Conservation (phyloP, 2,797 vertebrate species). For the Mus minutoides region DNA sequence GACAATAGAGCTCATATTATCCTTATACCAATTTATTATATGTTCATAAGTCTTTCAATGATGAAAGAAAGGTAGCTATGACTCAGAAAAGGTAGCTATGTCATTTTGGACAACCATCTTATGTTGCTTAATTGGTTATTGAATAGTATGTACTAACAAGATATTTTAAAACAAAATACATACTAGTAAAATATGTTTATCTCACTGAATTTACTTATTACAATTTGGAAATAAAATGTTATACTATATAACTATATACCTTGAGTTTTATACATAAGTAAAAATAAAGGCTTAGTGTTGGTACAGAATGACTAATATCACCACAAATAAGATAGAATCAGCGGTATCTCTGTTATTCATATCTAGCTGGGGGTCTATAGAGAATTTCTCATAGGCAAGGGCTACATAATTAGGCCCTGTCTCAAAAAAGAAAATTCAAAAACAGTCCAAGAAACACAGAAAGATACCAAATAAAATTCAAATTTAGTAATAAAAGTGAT, state of each 20-base stretch:
- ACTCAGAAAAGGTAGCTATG: neutral
- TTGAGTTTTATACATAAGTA: neutral
- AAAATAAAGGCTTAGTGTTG: neutral
- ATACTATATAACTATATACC: neutral
- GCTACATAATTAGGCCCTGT: neutral
- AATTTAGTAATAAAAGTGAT: neutral
- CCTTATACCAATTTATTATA: neutral
- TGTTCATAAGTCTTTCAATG: neutral
- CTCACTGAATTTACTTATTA: too few relatives aligned
- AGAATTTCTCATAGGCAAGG: neutral
- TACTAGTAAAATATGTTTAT: neutral
- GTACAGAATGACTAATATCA: neutral
- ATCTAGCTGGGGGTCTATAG: neutral
- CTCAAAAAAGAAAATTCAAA: neutral
- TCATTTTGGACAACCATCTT: neutral
- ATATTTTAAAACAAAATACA: neutral
- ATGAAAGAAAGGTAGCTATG: neutral
- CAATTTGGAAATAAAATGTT: neutral
- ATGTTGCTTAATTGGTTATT: neutral
- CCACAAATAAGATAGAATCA: neutral
- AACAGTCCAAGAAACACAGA: neutral
- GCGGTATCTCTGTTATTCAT: neutral
- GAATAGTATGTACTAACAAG: neutral
- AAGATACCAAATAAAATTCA: neutral
- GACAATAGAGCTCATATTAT: neutral